phyloP scores from a whole-genome alignment of 1,140 invertebrate species.

The Drosophila lacteicornis region DNA sequence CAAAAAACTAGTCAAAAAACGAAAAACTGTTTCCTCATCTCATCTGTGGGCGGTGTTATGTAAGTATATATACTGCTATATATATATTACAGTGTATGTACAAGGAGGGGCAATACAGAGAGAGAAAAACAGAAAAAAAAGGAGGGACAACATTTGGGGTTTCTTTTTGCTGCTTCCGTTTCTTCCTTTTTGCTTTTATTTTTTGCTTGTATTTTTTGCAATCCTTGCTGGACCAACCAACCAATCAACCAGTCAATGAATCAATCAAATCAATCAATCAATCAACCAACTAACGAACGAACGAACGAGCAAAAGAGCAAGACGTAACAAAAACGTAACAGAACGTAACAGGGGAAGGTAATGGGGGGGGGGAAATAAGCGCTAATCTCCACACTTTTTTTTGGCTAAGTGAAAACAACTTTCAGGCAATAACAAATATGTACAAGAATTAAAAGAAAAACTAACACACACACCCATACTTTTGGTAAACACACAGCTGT shows the following conservation, averaged over 20 bases:
- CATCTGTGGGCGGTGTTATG: conserved; percentile 37
- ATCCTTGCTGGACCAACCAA: conserved; percentile 56
- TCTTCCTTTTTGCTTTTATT: conserved; percentile 17
- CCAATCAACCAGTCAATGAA: conserved; percentile 42
- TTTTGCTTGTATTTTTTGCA: conserved; percentile 21
- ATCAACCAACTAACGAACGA: conserved; percentile 60
- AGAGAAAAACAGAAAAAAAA: conserved; percentile 43
- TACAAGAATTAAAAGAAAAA: conserved; percentile 31
- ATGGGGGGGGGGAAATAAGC: conserved; percentile 39
- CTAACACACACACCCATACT: conserved; percentile 1
- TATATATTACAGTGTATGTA: conserved; percentile 51
- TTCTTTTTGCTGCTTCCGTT: conserved; percentile 44
- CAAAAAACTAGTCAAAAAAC: conserved; percentile 35
- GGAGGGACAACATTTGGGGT: conserved; percentile 80
- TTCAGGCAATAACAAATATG: conserved; percentile 42
- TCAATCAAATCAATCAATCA: conserved; percentile 34
- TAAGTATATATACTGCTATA: conserved; percentile 10
- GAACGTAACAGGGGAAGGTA: conserved; percentile 37
- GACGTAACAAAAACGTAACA: conserved; percentile 55
- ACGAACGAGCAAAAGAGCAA: conserved; percentile 58
- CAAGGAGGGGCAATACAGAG: conserved; percentile 38
- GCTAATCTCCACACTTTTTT: conserved; percentile 31
- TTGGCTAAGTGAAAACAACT: conserved; percentile 25
- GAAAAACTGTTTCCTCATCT: conserved; percentile 48
- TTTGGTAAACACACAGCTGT: conserved; percentile 9